Conservation (phyloP, 2,113 vertebrate genomes). For the Empidonax alnorum region DNA sequence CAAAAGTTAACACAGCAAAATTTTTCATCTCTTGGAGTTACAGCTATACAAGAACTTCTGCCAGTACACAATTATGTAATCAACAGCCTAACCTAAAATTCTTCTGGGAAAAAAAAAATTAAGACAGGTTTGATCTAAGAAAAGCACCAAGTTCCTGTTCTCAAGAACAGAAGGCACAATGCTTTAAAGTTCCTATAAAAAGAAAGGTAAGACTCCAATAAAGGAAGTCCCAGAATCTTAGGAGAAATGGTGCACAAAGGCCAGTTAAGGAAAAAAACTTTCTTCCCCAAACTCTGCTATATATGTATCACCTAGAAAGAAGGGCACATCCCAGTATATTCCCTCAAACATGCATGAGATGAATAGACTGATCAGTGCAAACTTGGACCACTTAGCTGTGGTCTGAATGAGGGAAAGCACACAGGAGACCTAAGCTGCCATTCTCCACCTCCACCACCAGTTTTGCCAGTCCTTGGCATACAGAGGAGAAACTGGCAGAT, state of each 20-base stretch:
- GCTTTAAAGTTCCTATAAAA: neutral
- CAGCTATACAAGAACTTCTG: neutral
- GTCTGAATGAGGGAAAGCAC: neutral
- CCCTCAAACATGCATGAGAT: neutral
- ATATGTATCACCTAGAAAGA: neutral
- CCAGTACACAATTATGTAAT: neutral
- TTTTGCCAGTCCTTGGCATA: neutral
- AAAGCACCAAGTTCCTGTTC: neutral
- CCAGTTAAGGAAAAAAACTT: neutral
- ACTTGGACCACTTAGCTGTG: neutral
- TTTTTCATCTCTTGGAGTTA: neutral
- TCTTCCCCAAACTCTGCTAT: neutral
- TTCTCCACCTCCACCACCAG: neutral
- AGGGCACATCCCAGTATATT: neutral
- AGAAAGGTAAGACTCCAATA: neutral
- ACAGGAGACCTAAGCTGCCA: neutral
- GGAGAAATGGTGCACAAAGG: neutral
- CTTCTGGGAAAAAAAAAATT: conserved; percentile 1
- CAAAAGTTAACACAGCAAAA: neutral
- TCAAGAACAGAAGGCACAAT: neutral
- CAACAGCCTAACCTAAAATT: neutral
- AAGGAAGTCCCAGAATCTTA: neutral
- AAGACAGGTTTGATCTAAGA: neutral
- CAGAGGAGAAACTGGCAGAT: neutral
- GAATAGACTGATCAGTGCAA: neutral